These are phyloP conservation scores for Himalopsyche kuldschensis DNA, from an alignment of 2,888 invertebrate species.

Conservation along the genomic window DNA sequence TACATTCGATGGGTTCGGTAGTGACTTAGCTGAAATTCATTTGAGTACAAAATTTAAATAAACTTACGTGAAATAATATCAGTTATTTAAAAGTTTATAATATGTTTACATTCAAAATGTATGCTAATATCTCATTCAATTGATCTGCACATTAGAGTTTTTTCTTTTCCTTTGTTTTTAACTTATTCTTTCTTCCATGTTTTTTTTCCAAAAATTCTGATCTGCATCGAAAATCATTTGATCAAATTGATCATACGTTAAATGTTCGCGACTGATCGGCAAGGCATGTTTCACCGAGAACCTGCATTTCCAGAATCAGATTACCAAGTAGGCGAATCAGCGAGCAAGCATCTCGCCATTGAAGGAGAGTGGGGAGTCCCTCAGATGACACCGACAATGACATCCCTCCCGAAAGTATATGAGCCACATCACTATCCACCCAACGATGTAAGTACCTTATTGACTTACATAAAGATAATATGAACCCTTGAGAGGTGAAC, in stretches of 20 bases:
- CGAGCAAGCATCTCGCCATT: background rate
- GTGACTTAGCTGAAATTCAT: too few species aligned
- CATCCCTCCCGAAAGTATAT: background rate
- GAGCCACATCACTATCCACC: constrained; percentile 19
- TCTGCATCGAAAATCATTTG: background rate
- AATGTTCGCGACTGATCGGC: background rate
- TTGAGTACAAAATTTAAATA: too few species aligned
- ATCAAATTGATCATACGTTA: background rate
- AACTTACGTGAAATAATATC: too few species aligned
- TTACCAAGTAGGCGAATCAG: constrained; percentile 20
- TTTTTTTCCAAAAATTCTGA: background rate
- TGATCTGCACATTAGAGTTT: too few species aligned
- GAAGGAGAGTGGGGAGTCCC: constrained; percentile 31
- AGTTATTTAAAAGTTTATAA: too few species aligned
- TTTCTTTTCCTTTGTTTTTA: too few species aligned
- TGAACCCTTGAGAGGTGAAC: too few species aligned
- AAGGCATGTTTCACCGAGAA: constrained; percentile 40
- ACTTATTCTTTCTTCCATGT: background rate
- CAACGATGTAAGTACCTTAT: constrained; percentile 19
- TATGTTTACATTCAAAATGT: too few species aligned
- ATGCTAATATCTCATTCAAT: too few species aligned
- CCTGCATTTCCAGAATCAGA: constrained; percentile 40
- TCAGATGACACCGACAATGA: constrained; percentile 14
- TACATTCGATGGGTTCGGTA: too few species aligned
- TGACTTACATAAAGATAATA: too few species aligned